phyloP scores from a whole-genome alignment of 2,797 vertebrate species.

The Pogonophryne albipinna region DNA sequence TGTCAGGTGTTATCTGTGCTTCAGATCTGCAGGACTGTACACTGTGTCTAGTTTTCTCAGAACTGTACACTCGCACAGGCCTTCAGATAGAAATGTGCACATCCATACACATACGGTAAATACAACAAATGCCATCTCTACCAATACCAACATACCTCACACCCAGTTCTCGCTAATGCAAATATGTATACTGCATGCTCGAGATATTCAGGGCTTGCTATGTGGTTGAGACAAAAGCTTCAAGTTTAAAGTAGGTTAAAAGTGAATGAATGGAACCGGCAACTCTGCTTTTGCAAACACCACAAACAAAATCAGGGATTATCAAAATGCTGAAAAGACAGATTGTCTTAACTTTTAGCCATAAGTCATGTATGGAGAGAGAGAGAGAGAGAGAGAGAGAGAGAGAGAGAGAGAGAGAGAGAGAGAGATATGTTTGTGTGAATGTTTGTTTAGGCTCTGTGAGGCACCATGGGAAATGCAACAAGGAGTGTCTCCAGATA shows the following conservation, averaged over 20 bases:
- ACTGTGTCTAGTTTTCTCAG: constrained; percentile 44
- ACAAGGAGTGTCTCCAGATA: constrained; percentile 64
- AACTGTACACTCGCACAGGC: too few species aligned
- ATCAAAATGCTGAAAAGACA: constrained; percentile 41
- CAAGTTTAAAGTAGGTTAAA: constrained; percentile 46
- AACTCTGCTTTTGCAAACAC: constrained; percentile 55
- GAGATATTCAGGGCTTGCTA: constrained; percentile 71
- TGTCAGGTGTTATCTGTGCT: constrained; percentile 75
- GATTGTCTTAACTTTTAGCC: constrained; percentile 37
- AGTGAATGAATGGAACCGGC: constrained; percentile 48
- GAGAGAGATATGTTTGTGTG: constrained; percentile 51
- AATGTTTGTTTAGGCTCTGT: constrained; percentile 64
- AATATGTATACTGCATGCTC: constrained; percentile 77
- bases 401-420: too few species aligned
- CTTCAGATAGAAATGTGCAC: constrained; percentile 45
- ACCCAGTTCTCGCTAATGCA: constrained; percentile 68
- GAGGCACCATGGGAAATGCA: constrained; percentile 72
- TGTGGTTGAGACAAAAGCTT: constrained; percentile 76
- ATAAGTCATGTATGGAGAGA: neutral
- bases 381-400: too few species aligned
- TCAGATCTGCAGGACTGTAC: constrained; percentile 70
- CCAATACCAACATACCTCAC: constrained; percentile 75
- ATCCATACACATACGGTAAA: constrained; percentile 72
- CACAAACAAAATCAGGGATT: constrained; percentile 49
- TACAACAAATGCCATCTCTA: constrained; percentile 78